Evolutionary conservation across 2,797 vertebrate species (phyloP).

Genomic region (Falco novaeseelandiae): DNA sequence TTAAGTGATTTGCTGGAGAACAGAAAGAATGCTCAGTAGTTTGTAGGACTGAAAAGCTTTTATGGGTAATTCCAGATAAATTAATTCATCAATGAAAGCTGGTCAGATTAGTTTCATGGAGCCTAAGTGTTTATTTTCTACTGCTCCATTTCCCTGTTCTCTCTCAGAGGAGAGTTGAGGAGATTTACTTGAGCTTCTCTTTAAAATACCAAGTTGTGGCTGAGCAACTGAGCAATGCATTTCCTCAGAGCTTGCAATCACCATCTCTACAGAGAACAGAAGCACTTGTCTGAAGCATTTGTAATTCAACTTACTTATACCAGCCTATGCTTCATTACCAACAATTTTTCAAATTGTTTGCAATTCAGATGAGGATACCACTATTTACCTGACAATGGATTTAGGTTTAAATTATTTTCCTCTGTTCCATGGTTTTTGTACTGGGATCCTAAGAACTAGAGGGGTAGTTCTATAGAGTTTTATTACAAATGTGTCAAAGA

Average conservation of each 20-base stretch:
- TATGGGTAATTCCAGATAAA: constrained; percentile 42
- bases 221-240: constrained; percentile 78
- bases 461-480: constrained; percentile 17
- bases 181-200: constrained; percentile 82
- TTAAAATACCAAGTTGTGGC: constrained; percentile 79
- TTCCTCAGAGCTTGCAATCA: constrained; percentile 77
- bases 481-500: constrained; percentile 27
- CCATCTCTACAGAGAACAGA: constrained; percentile 69
- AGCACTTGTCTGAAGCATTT: constrained; percentile 56
- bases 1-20: background rate
- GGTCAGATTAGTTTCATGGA: constrained; percentile 31
- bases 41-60: background rate
- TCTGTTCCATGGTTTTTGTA: background rate
- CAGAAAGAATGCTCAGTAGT: background rate
- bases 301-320: constrained; percentile 2
- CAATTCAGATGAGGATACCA: background rate
- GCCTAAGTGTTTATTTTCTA: constrained; percentile 27
- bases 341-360: constrained; percentile 18
- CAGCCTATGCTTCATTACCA: background rate
- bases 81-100: constrained; percentile 16
- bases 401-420: background rate
- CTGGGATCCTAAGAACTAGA: background rate
- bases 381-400: background rate
- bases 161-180: constrained; percentile 75
- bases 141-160: constrained; percentile 48